A percentile compares a stretch with the other conserved stretches of the same genome.
Evolutionary conservation across 2,797 vertebrate genomes (phyloP).

Genomic region (Oreochromis grahami): DNA sequence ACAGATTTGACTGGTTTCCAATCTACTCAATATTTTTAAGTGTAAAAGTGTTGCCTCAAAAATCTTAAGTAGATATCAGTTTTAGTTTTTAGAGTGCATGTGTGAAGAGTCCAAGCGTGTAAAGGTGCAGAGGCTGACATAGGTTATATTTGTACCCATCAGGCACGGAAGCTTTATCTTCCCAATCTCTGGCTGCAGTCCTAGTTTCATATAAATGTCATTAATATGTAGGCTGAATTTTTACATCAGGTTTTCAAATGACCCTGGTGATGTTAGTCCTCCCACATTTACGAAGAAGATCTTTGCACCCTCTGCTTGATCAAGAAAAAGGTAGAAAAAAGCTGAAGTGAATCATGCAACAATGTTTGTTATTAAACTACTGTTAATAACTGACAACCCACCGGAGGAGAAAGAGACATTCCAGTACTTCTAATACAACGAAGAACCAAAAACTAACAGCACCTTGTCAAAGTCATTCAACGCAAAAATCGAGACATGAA

Average conservation of each 20-base stretch:
- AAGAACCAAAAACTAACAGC: background rate
- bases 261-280: background rate
- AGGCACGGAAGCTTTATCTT: background rate
- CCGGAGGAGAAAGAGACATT: background rate
- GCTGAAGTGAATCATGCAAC: background rate
- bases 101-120: background rate
- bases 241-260: background rate
- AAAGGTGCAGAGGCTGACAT: background rate
- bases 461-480: background rate
- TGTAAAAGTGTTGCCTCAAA: too few species aligned
- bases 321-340: background rate
- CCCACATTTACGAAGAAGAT: background rate
- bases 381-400: background rate
- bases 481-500: background rate
- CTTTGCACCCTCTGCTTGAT: background rate
- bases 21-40: too few species aligned
- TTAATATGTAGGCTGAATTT: background rate
- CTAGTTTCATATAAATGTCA: background rate
- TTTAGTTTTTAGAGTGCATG: background rate
- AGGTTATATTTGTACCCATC: background rate
- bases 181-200: background rate
- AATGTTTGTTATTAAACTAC: background rate
- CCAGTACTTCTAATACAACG: background rate
- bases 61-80: too few species aligned
- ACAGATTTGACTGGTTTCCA: too few species aligned